A percentile compares a stretch with the other conserved stretches of the same genome.
phyloP scores from a whole-genome alignment of 1,140 invertebrate genomes.

The Anastrepha ludens region DNA sequence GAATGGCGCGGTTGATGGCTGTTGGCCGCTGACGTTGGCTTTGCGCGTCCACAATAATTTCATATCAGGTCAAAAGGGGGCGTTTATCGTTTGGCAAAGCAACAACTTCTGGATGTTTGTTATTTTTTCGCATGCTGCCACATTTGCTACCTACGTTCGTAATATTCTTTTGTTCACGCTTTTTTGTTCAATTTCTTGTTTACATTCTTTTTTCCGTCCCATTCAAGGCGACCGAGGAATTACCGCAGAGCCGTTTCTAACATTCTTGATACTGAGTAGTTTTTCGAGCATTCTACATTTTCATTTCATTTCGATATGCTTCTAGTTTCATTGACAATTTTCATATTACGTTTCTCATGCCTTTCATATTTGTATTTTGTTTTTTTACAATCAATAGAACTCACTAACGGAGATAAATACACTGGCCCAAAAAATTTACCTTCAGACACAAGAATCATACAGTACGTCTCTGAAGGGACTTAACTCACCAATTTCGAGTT shows the following conservation, averaged over 20 bases:
- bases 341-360: not conserved
- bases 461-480: too few relatives aligned
- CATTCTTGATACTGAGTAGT: not conserved
- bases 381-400: too few relatives aligned
- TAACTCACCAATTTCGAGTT: too few relatives aligned
- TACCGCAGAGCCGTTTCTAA: not conserved
- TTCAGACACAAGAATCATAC: too few relatives aligned
- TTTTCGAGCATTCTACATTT: not conserved
- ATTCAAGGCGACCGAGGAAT: not conserved
- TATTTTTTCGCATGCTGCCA: not conserved
- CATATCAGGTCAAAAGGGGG: conserved; percentile 48
- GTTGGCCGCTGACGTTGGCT: not conserved
- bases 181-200: not conserved
- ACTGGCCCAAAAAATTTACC: too few relatives aligned
- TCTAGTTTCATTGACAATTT: not conserved
- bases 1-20: not conserved
- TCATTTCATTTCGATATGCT: not conserved
- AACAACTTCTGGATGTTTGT: conserved; percentile 46
- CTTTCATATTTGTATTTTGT: not conserved
- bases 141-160: not conserved
- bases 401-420: too few relatives aligned
- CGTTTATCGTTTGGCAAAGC: conserved; percentile 46
- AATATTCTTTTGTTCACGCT: not conserved
- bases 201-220: not conserved
- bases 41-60: conserved; percentile 25